phyloP scores from a whole-genome alignment of 1,140 invertebrate species.

The Oppia nitens region DNA sequence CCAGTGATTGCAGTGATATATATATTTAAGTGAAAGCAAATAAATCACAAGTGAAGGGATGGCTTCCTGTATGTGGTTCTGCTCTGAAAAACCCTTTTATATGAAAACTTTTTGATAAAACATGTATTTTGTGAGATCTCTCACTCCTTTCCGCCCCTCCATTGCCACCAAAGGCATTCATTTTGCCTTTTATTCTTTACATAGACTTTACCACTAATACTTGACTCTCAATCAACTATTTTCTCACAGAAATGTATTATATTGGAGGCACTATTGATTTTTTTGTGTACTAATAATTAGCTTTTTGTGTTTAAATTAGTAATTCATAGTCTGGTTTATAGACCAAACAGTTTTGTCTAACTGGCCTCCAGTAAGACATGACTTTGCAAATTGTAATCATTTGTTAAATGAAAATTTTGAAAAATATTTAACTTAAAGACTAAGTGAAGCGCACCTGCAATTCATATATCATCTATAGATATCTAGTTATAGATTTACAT shows the following conservation, averaged over 20 bases:
- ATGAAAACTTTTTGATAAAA: background rate
- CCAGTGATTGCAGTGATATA: background rate
- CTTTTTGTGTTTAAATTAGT: background rate
- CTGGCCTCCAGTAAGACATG: no score
- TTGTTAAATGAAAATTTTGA: no score
- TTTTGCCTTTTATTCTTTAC: background rate
- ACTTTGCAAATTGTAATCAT: no score
- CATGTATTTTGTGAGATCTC: background rate
- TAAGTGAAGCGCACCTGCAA: background rate
- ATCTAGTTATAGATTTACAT: no score
- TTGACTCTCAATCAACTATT: no score
- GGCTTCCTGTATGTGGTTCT: background rate
- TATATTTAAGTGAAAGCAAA: background rate
- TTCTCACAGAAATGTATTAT: no score
- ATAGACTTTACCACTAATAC: background rate
- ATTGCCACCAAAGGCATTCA: background rate
- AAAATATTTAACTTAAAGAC: background rate
- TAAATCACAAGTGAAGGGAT: background rate
- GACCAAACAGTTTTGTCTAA: no score
- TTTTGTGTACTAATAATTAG: background rate
- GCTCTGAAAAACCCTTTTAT: background rate
- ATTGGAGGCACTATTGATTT: background rate
- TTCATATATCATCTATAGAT: no score
- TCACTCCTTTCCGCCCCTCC: background rate
- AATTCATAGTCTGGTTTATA: background rate